These are phyloP conservation scores for Trissonchulus sp. DNA, from an alignment of 2,888 invertebrate species.

Conservation along the genomic window DNA sequence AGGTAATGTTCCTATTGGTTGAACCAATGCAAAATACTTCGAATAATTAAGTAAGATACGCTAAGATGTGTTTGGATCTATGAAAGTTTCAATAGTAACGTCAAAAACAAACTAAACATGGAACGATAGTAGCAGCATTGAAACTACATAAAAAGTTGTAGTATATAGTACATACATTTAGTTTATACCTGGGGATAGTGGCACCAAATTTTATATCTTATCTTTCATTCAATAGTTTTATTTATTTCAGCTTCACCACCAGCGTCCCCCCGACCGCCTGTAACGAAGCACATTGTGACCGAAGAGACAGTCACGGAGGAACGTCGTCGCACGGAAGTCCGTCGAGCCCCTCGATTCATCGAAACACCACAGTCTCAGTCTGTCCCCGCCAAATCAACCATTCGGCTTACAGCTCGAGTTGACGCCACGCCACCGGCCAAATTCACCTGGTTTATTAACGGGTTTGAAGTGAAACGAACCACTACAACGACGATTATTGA, in stretches of 20 bases:
- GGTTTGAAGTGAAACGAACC: conserved; percentile 49
- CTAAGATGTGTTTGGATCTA: no score
- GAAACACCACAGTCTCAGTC: not conserved
- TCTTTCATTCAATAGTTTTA: no score
- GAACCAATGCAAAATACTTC: no score
- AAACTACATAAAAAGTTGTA: no score
- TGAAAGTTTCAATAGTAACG: no score
- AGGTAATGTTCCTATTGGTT: no score
- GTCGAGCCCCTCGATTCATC: not conserved
- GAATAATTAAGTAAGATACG: no score
- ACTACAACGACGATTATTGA: not conserved
- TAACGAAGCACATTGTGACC: not conserved
- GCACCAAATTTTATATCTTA: no score
- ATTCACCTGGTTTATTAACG: conserved; percentile 57
- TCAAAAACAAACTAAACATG: no score
- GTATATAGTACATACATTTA: no score
- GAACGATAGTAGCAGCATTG: no score
- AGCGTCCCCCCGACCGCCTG: not conserved
- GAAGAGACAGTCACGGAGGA: not conserved
- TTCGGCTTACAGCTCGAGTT: conserved; percentile 21
- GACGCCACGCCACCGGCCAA: conserved; percentile 45
- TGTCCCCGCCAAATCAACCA: not conserved
- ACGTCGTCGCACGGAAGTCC: not conserved
- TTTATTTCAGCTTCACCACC: not conserved
- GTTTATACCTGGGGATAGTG: no score